Evolutionary conservation across 2,113 vertebrate genomes (phyloP).

Genomic region (Sceloporus tristichus): DNA sequence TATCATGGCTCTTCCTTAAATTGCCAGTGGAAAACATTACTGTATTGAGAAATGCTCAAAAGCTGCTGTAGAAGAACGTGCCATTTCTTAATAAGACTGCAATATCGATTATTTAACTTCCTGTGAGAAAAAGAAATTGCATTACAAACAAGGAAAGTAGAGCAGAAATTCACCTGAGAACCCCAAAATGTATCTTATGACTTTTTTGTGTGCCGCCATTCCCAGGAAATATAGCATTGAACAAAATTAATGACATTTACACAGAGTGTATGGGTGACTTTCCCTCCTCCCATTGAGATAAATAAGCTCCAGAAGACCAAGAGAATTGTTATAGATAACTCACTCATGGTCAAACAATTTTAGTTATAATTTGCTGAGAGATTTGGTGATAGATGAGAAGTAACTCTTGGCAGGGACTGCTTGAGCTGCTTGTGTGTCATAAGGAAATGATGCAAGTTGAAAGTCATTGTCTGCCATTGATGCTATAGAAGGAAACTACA

Average conservation of each 20-base stretch:
- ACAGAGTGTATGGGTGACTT: background rate
- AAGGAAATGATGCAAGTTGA: too few species aligned
- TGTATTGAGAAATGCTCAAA: background rate
- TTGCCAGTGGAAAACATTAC: background rate
- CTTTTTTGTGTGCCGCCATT: background rate
- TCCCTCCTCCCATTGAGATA: background rate
- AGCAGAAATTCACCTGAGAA: background rate
- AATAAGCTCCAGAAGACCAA: background rate
- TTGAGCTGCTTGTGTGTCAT: too few species aligned
- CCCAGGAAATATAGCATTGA: background rate
- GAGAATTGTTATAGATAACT: background rate
- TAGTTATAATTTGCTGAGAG: background rate
- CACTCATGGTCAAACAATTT: background rate
- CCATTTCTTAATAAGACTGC: background rate
- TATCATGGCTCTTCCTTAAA: background rate
- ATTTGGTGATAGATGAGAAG: background rate
- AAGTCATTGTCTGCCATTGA: too few species aligned
- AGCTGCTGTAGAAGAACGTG: background rate
- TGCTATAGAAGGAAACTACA: too few species aligned
- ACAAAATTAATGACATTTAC: background rate
- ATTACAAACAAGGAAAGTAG: background rate
- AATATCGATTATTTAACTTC: conserved; percentile 12
- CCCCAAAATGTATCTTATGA: background rate
- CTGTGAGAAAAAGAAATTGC: background rate
- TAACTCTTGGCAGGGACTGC: too few species aligned